These are phyloP conservation scores for Poeciliopsis gracilis DNA, from an alignment of 2,797 vertebrate species.

Conservation along the genomic window DNA sequence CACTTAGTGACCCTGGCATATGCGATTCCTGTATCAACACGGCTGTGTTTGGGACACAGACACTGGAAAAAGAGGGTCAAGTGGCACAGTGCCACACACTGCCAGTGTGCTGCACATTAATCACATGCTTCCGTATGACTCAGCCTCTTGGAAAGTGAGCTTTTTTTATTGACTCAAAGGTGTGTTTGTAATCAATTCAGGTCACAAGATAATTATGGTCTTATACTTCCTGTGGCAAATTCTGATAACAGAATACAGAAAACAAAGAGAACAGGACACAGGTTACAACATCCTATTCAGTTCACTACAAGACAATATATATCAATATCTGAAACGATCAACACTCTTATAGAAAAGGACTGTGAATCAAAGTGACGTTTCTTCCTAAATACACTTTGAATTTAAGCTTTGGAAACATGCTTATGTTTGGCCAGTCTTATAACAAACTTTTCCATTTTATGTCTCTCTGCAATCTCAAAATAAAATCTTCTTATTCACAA, in stretches of 20 bases:
- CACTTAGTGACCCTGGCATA: slow-evolving; percentile 35
- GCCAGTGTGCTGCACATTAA: slow-evolving; percentile 43
- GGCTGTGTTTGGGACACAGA: slow-evolving; percentile 26
- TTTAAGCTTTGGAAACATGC: not conserved
- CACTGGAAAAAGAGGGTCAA: slow-evolving; percentile 61
- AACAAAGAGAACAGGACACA: not conserved
- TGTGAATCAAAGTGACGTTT: not conserved
- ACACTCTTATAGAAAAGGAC: not conserved
- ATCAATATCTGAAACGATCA: not conserved
- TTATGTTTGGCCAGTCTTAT: not conserved
- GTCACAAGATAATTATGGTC: not conserved
- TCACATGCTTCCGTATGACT: slow-evolving; percentile 56
- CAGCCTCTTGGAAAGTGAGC: slow-evolving; percentile 12
- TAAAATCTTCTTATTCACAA: not conserved
- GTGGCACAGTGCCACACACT: slow-evolving; percentile 27
- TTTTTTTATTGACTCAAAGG: slow-evolving; percentile 30
- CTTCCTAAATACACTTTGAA: not conserved
- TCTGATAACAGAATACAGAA: not conserved
- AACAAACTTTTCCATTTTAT: not conserved
- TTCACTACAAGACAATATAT: not conserved
- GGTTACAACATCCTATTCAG: not conserved
- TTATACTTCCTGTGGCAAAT: not conserved
- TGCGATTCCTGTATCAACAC: slow-evolving; percentile 23
- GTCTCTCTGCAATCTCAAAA: not conserved
- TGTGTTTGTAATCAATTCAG: slow-evolving; percentile 28